Percentiles rank a stretch among this genome's conserved stretches.
Conservation (phyloP, 2,888 invertebrate genomes). For the Zygothrica quintamaculata region DNA sequence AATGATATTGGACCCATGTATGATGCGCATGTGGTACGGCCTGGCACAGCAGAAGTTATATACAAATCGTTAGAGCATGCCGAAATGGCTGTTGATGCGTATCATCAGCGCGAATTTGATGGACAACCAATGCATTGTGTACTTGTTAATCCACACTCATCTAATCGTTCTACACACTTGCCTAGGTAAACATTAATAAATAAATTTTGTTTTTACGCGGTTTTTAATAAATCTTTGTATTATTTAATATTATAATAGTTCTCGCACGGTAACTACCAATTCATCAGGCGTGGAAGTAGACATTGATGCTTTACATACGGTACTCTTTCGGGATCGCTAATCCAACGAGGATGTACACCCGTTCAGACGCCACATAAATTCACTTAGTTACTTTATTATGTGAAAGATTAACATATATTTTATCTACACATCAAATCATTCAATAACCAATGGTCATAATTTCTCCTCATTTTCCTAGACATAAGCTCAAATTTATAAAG, state of each 20-base stretch:
- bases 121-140: conserved; percentile 97
- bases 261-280: conserved; percentile 74
- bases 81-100: conserved; percentile 94
- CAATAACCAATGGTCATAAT: conserved; percentile 7
- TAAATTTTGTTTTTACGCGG: background rate
- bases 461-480: conserved; percentile 13
- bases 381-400: conserved; percentile 20
- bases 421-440: conserved; percentile 14
- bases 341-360: conserved; percentile 1
- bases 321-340: conserved; percentile 82
- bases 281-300: conserved; percentile 83
- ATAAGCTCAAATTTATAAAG: conserved; percentile 11
- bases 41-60: conserved; percentile 96
- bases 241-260: conserved; percentile 25
- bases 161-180: conserved; percentile 86
- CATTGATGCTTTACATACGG: conserved; percentile 84
- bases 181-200: conserved; percentile 69
- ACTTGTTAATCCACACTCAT: conserved; percentile 90
- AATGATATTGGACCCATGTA: conserved; percentile 95
- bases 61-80: conserved; percentile 94
- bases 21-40: conserved; percentile 92
- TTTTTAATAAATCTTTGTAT: conserved; percentile 10
- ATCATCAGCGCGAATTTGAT: conserved; percentile 96
- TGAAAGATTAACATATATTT: conserved; percentile 14
- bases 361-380: conserved; percentile 13